Percentiles rank a stretch among this genome's conserved stretches.
phyloP scores from a whole-genome alignment of 2,888 invertebrate species.

The Pammene fasciana region DNA sequence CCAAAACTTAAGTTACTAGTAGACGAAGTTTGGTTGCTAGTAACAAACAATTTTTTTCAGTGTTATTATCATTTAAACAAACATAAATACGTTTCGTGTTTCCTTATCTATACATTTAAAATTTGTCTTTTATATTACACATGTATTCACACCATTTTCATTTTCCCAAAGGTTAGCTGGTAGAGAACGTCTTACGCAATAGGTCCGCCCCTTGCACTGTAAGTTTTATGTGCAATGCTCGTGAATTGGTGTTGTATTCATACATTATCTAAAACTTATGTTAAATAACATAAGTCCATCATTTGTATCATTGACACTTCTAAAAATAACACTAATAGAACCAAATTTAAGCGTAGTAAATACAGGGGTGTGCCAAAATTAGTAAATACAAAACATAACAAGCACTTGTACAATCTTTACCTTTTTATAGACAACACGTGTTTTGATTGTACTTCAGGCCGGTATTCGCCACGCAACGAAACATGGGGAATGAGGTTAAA shows the following conservation, averaged over 20 bases:
- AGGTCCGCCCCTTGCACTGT: slow-evolving; percentile 17
- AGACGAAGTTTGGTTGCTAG: no score
- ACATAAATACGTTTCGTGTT: background rate
- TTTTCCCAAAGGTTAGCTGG: slow-evolving; percentile 29
- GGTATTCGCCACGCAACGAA: background rate
- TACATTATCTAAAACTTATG: slow-evolving; percentile 8
- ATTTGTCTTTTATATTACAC: slow-evolving; percentile 10
- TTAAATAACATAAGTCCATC: slow-evolving; percentile 6
- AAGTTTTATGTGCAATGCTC: slow-evolving; percentile 18
- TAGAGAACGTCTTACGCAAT: slow-evolving; percentile 21
- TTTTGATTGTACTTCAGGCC: background rate
- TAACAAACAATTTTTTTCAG: no score
- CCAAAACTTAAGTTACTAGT: no score
- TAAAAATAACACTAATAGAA: background rate
- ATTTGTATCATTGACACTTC: background rate
- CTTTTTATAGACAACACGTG: background rate
- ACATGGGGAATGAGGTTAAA: background rate
- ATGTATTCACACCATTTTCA: slow-evolving; percentile 24
- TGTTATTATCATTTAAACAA: no score
- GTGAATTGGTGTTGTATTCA: slow-evolving; percentile 25
- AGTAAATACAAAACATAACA: background rate
- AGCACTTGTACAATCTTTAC: background rate
- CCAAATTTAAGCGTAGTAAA: background rate
- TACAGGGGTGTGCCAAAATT: background rate
- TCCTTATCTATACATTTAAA: background rate